Conservation (phyloP, 2,888 invertebrate species). For the Synergus gifuensis region DNA sequence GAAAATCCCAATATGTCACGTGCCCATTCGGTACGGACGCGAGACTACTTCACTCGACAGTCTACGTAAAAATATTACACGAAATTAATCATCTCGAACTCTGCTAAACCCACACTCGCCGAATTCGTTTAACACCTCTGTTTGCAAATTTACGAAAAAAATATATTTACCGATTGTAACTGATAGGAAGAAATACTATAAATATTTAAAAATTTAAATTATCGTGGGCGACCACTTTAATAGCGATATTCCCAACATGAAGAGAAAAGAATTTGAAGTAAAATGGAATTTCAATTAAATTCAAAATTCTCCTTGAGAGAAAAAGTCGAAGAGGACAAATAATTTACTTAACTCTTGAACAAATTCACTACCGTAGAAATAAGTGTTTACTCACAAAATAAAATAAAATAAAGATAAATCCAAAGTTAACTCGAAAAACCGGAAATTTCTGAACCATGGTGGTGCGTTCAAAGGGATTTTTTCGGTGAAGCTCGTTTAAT, state of each 20-base stretch:
- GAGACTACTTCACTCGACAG: slow-evolving; percentile 12
- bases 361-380: not conserved
- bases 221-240: too few relatives aligned
- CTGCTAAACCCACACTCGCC: slow-evolving; percentile 16
- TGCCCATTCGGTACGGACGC: not conserved
- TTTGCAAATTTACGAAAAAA: not conserved
- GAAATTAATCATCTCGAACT: not conserved
- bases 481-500: slow-evolving; percentile 23
- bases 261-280: not conserved
- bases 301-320: not conserved
- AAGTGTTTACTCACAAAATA: not conserved
- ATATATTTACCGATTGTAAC: not conserved
- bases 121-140: not conserved
- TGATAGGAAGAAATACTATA: too few relatives aligned
- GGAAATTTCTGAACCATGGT: slow-evolving; percentile 28
- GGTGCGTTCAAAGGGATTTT: slow-evolving; percentile 11
- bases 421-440: slow-evolving; percentile 37
- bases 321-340: not conserved
- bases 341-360: not conserved
- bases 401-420: slow-evolving; percentile 16
- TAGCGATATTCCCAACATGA: too few relatives aligned
- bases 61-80: not conserved
- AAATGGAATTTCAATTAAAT: not conserved
- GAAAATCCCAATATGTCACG: slow-evolving; percentile 26
- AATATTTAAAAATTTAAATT: too few relatives aligned